Base-by-base conservation (phyloP, 2,888 invertebrate species). In the Euplexia lucipara region DNA sequence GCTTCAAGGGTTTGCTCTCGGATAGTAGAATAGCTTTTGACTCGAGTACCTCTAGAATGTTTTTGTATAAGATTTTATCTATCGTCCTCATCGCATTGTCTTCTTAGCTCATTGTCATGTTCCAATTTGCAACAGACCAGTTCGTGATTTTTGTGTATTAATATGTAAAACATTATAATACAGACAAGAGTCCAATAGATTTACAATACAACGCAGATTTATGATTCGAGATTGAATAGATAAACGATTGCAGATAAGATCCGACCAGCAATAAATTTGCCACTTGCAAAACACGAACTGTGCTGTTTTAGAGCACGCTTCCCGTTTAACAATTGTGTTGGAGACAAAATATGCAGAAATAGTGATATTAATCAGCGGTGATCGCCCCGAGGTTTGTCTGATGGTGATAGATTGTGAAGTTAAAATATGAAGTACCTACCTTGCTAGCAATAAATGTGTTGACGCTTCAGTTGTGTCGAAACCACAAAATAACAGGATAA, bases 221-320 rank as follows among this genome's bases (percentile, higher is more conserved):
- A 82, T 74, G 65, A 70, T 59, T 57, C 51, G 37, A 67, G 83
- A 71, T 69, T 51, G 61, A 70, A 82, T 68, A 82, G 67, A 82
- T 80, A 82, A 80, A 69, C 51, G 70, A 74, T 79, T 48, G 60
- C 45, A 61, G 74, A 82, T 82, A 77, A 79, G 68, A 79, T 75
- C 65, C 26, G 62, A 64, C 49, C 58, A 37, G 68, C 61, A 68
- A 79, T 79, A 82, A 82, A 80, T 77, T 69, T 51, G 48, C 70
- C 74, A 70, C 70, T 80, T 71, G 70, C 83, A 77, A 80, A 80
- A 82, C 81, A 70, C 61, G 61, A 63, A 62, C 62, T 57, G 65
- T 44, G 59, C 62, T 75, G 66, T 79, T 75, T 57, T 62, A 41
- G 68, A 66, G 58, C 68, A 76, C 61, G 77, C 67, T 79, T 79